Percentiles rank a stretch among this genome's conserved stretches.
Evolutionary conservation across 2,888 invertebrate species (phyloP).

Genomic region (Lasioglossum calceatum): DNA sequence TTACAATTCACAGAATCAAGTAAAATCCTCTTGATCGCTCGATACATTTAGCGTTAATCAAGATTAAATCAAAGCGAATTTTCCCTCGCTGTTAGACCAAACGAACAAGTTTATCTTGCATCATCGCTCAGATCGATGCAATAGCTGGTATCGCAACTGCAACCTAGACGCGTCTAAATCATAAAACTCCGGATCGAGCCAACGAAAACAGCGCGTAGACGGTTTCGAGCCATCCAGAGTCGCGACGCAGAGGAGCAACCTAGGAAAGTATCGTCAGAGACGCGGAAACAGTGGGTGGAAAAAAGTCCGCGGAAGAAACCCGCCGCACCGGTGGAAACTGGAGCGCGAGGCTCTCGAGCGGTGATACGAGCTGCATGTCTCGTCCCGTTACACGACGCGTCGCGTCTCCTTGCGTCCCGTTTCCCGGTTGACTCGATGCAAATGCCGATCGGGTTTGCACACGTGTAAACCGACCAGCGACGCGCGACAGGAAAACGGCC

Average conservation of each 20-base stretch:
- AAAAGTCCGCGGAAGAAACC: slow-evolving; percentile 22
- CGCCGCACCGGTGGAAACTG: background rate
- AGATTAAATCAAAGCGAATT: no score
- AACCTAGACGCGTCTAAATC: background rate
- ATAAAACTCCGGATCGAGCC: background rate
- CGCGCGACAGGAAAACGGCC: slow-evolving; percentile 53
- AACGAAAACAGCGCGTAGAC: background rate
- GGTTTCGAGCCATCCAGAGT: background rate
- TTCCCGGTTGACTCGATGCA: slow-evolving; percentile 63
- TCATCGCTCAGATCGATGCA: background rate
- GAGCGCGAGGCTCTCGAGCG: slow-evolving; percentile 30
- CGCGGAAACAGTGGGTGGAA: background rate
- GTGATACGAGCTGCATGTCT: background rate
- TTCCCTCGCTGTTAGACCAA: no score
- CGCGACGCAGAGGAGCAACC: background rate
- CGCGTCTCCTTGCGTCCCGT: slow-evolving; percentile 26
- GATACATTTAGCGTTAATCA: no score
- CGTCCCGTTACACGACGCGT: background rate
- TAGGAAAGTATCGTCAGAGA: background rate
- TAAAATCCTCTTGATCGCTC: background rate
- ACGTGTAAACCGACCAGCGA: slow-evolving; percentile 61
- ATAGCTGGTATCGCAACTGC: background rate
- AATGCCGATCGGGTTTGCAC: slow-evolving; percentile 63
- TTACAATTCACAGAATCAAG: background rate
- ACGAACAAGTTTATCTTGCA: no score